Evolutionary conservation across 2,888 invertebrate genomes (phyloP), one percentile per base, ranked within the genome.

Genomic region (Acronicta leporina): DNA sequence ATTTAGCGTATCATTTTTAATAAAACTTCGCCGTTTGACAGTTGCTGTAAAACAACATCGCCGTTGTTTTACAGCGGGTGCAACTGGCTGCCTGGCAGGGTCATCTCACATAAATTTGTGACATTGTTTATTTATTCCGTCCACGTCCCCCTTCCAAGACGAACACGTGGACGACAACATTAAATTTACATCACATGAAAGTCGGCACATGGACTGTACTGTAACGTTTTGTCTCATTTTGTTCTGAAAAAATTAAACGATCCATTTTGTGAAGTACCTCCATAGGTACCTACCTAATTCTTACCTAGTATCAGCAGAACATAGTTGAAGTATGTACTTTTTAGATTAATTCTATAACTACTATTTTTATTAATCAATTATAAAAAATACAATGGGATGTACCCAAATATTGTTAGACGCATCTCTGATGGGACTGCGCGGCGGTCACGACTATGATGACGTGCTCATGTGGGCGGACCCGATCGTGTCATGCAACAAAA

Each of bases 51-150:
- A n/a, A n/a, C n/a, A n/a, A 20, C 20, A 20, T 2, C 20, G 20
- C 20, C 2, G 20, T 20, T 47, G 6, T 13, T 38, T 48, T 5
- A 38, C 15, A 33, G 16, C n/a, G 15, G 27, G 14, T 8, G 25
- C 14, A 13, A 5, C 15, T 20, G 35, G 13, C 6, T 3, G 46
- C 2, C 15, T 10, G 35, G 20, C 14, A 11, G n/a, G 20, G 43
- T 51, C 51, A 20, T 8, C 15, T 2, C 11, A 30, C 27, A 43
- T 9, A 7, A 16, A 11, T 30, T 25, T 41, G n/a, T 38, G 47
- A 46, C 49, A 53, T 60, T 75, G 79, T 77, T 77, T 77, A 73
- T 78, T 75, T 78, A 73, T 62, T 56, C 43, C 16, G 46, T 45
- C 56, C 60, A 67, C 67, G 46, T 45, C 58, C 60, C 73, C 67